Conservation (phyloP, 2,113 vertebrate genomes). For the Lucifuga dentata region DNA sequence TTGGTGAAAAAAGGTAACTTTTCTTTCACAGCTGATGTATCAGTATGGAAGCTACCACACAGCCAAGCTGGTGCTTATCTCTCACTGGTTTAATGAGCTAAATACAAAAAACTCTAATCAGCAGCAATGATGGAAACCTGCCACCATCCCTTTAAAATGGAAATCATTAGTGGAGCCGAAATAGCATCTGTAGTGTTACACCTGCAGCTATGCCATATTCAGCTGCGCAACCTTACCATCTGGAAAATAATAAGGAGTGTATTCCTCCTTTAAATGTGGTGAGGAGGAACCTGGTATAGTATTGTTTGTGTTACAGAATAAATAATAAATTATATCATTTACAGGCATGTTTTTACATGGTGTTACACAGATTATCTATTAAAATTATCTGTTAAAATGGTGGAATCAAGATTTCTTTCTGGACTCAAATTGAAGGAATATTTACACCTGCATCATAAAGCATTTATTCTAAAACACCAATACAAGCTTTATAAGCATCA, state of each 20-base stretch:
- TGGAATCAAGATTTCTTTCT: background rate
- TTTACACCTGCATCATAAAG: slow-evolving; percentile 31
- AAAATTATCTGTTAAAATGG: too few species aligned
- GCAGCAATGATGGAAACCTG: slow-evolving; percentile 62
- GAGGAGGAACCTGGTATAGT: slow-evolving; percentile 28
- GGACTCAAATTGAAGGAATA: background rate
- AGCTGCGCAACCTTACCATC: slow-evolving; percentile 55
- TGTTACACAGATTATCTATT: background rate
- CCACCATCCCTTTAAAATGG: slow-evolving; percentile 58
- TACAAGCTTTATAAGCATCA: slow-evolving; percentile 25
- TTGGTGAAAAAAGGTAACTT: too few species aligned
- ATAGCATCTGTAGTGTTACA: slow-evolving; percentile 66
- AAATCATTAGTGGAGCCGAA: slow-evolving; percentile 55
- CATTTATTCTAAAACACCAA: slow-evolving; percentile 40
- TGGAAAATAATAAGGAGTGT: slow-evolving; percentile 43
- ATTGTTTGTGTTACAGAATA: too few species aligned
- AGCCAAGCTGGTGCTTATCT: slow-evolving; percentile 11
- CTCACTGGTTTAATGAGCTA: slow-evolving; percentile 58
- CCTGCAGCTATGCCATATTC: slow-evolving; percentile 65
- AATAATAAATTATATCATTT: too few species aligned
- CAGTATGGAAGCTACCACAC: background rate
- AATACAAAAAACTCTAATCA: slow-evolving; percentile 60
- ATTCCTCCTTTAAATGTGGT: slow-evolving; percentile 41
- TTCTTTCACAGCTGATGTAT: too few species aligned
- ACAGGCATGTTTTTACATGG: background rate